Evolutionary conservation across 2,113 vertebrate species (phyloP), one percentile per base, ranked within the genome.

Genomic region (Holacanthus passer): DNA sequence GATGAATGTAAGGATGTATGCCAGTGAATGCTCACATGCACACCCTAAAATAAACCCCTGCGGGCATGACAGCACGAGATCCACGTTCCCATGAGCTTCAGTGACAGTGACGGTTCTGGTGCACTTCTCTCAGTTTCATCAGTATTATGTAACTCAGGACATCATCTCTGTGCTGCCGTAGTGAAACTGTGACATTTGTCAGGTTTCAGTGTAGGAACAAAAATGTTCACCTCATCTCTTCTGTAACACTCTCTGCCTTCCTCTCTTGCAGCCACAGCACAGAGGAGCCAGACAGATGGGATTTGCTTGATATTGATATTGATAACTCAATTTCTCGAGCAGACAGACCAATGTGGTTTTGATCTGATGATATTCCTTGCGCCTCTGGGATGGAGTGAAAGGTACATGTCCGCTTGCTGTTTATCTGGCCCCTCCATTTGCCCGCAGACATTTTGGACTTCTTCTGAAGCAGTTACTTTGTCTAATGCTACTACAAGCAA

Each of bases 161-260:
- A 55, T 55, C 14, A 14, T 66, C 43, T 77, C 69, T 32, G 11
- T 17, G 60, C 56, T 80, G 69, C 71, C 75, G 78, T 35, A 47
- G 73, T 72, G 24, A 85, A 89, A 62, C 53, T 78, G 67, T 83
- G 86, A 77, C 82, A 83, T 86, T 84, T 92, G 83, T 89, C 76
- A 86, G 73, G 63, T 82, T 73, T 80, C 62, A 47, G 53, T 60
- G 71, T 9, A 56, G 50, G 64, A 74, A 86, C 74, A 77, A 67
- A 86, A 85, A 56, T 66, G 72, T 72, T 82, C 55, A 79, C 71
- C 84, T 88, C 79, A 63, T 73, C 60, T 73, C 11, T 81, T 64
- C 58, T 79, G 47, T 56, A 32, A 20, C 41, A 16, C 62, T 67
- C 14, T 29, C 29, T 20, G 47, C 50, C 73, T 74, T 64, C 41